A percentile compares a stretch with the other conserved stretches of the same genome.
phyloP scores from a whole-genome alignment of 2,888 invertebrate species.

The Habroteleia sp. region DNA sequence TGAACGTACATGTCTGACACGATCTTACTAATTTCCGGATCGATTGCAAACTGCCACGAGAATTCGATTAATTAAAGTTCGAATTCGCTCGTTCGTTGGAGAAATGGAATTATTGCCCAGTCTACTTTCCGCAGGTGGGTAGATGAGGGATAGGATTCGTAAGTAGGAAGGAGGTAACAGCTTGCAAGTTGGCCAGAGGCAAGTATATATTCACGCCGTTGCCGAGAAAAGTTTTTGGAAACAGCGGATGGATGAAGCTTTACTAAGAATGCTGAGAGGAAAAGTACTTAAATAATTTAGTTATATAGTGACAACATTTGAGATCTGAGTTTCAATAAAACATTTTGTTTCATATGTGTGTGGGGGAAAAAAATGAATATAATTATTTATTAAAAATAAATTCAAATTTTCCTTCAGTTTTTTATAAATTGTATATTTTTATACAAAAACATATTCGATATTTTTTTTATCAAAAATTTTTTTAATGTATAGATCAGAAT shows the following conservation, averaged over 20 bases:
- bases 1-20: constrained; percentile 58
- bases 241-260: constrained; percentile 55
- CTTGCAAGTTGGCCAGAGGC: constrained; percentile 69
- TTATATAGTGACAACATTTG: constrained; percentile 35
- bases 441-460: too few species aligned
- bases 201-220: constrained; percentile 64
- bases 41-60: constrained; percentile 66
- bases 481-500: too few species aligned
- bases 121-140: constrained; percentile 59
- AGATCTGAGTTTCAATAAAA: constrained; percentile 18
- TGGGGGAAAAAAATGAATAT: neutral
- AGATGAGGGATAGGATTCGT: constrained; percentile 54
- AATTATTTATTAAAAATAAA: too few species aligned
- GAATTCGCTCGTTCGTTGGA: constrained; percentile 74
- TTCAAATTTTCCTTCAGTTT: too few species aligned
- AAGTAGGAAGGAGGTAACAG: constrained; percentile 68
- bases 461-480: too few species aligned
- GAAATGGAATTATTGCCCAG: constrained; percentile 77
- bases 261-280: constrained; percentile 42
- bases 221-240: constrained; percentile 64
- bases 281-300: constrained; percentile 52
- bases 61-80: constrained; percentile 79
- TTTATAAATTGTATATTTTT: too few species aligned
- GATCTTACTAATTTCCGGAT: constrained; percentile 75
- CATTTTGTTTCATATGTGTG: constrained; percentile 1